Evolutionary conservation across 92 coral and sea anemone species (phyloP).

Genomic region (Zoanthus solanderi): DNA sequence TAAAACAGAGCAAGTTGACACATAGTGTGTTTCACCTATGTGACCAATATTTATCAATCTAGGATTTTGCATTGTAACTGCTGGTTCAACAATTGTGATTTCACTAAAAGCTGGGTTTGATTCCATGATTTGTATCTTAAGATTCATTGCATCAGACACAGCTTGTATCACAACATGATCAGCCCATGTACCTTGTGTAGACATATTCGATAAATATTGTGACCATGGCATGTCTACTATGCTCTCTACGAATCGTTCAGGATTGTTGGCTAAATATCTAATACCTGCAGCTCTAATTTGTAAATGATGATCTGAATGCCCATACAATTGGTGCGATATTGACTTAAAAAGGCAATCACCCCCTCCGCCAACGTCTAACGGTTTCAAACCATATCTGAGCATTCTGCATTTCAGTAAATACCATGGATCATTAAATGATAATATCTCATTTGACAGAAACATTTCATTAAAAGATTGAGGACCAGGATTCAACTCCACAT

Average conservation of each 20-base stretch:
- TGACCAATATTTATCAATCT: too few relatives aligned
- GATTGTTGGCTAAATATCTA: background rate
- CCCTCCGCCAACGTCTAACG: slow-evolving; percentile 4
- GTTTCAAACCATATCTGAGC: background rate
- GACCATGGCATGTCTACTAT: background rate
- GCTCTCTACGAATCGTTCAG: slow-evolving; percentile 9
- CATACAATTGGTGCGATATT: slow-evolving; percentile 2
- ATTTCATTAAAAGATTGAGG: slow-evolving; percentile 46
- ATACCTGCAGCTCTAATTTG: background rate
- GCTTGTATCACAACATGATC: slow-evolving; percentile 2
- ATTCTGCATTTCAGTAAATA: background rate
- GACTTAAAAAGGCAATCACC: slow-evolving; percentile 1
- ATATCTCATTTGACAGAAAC: slow-evolving; percentile 12
- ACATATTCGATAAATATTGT: background rate
- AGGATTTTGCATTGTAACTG: too few relatives aligned
- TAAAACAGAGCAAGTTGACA: too few relatives aligned
- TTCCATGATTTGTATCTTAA: background rate
- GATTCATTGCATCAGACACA: slow-evolving; percentile 8
- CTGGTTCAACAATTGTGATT: background rate
- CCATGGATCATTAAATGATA: slow-evolving; percentile 17
- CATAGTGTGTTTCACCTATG: too few relatives aligned
- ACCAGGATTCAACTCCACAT: slow-evolving; percentile 67
- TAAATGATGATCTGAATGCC: background rate
- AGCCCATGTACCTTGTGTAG: slow-evolving; percentile 8
- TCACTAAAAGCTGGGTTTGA: background rate